These are phyloP conservation scores for Rostratula benghalensis DNA, from an alignment of 2,113 vertebrate species.

Conservation along the genomic window DNA sequence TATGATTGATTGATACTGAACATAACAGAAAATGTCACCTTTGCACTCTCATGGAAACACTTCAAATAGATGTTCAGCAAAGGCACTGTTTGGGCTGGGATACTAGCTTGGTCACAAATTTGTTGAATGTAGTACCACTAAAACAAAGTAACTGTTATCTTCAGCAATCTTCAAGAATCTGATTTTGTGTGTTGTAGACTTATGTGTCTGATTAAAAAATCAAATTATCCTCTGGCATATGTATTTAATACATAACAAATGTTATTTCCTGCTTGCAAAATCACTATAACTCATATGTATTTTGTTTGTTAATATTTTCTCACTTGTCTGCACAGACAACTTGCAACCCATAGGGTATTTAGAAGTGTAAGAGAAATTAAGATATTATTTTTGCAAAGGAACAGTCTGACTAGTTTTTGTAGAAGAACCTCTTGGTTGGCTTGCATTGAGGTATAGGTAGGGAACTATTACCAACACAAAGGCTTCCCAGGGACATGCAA, in stretches of 20 bases:
- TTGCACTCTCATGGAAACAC: background rate
- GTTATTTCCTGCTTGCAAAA: background rate
- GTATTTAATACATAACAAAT: background rate
- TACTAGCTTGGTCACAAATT: background rate
- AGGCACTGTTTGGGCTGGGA: background rate
- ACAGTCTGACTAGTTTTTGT: too few relatives aligned
- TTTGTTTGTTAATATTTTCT: background rate
- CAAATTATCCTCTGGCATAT: background rate
- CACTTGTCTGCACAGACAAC: background rate
- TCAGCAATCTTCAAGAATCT: background rate
- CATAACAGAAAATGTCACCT: background rate
- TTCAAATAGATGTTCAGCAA: background rate
- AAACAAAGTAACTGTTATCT: background rate
- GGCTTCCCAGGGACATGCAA: too few relatives aligned
- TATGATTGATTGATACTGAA: background rate
- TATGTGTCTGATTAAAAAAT: background rate
- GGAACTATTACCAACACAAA: too few relatives aligned
- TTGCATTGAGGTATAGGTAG: too few relatives aligned
- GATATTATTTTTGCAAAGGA: too few relatives aligned
- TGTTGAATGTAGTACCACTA: background rate
- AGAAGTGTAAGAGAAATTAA: background rate
- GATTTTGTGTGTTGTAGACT: background rate
- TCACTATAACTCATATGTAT: background rate
- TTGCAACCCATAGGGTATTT: background rate
- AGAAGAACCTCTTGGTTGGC: too few relatives aligned